Conservation (phyloP, 2,888 invertebrate species). For the Drosophila setosimentum region DNA sequence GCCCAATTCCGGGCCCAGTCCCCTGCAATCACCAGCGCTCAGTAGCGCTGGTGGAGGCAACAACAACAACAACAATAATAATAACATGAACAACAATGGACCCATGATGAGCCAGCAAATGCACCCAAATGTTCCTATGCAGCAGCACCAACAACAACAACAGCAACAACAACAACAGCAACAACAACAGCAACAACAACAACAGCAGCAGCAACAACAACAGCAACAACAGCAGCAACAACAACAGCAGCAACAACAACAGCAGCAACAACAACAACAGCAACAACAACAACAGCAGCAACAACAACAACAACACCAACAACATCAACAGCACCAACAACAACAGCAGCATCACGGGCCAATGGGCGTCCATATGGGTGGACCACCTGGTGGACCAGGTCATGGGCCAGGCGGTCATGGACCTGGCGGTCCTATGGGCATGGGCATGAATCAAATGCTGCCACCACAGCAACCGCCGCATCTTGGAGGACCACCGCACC, state of each 20-base stretch:
- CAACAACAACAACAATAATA: constrained; percentile 51
- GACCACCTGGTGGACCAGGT: constrained; percentile 72
- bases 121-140: constrained; percentile 86
- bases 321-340: constrained; percentile 61
- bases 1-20: constrained; percentile 76
- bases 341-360: constrained; percentile 73
- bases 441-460: constrained; percentile 83
- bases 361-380: constrained; percentile 82
- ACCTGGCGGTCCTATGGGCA: constrained; percentile 84
- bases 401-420: constrained; percentile 63
- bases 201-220: constrained; percentile 68
- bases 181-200: neutral
- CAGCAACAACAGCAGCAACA: constrained; percentile 58
- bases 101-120: constrained; percentile 83
- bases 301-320: constrained; percentile 21
- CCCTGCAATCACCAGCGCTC: constrained; percentile 78
- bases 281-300: neutral
- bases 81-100: constrained; percentile 75
- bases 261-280: constrained; percentile 11
- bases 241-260: constrained; percentile 59
- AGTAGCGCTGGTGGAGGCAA: constrained; percentile 53
- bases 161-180: constrained; percentile 20
- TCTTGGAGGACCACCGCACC: constrained; percentile 77
- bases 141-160: constrained; percentile 68
- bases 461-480: constrained; percentile 82